Conservation (phyloP, 2,888 invertebrate species). For the Gymnoscelis rufifasciata region DNA sequence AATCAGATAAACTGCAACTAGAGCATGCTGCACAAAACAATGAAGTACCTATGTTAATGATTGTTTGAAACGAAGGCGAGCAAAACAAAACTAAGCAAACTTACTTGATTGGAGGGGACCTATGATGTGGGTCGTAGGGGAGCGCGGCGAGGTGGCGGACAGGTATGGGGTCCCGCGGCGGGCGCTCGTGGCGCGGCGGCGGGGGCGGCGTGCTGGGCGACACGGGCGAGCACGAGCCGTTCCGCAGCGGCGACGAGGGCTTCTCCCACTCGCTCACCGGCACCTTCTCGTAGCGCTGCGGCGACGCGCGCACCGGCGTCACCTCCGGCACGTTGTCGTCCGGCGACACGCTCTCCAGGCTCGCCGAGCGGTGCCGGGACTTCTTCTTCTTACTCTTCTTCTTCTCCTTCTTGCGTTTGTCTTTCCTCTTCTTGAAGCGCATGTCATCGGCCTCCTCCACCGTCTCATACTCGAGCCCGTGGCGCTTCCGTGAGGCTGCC, state of each 20-base stretch:
- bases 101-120: constrained; percentile 55
- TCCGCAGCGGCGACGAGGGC: constrained; percentile 75
- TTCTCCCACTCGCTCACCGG: constrained; percentile 75
- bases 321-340: constrained; percentile 67
- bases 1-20: constrained; percentile 6
- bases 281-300: constrained; percentile 66
- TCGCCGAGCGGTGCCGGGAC: constrained; percentile 83
- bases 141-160: constrained; percentile 46
- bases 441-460: constrained; percentile 72
- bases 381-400: constrained; percentile 86
- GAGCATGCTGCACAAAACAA: neutral
- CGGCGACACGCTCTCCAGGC: constrained; percentile 82
- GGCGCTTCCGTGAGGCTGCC: constrained; percentile 58
- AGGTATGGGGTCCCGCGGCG: constrained; percentile 38
- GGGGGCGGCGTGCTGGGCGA: constrained; percentile 81
- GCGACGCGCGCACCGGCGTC: constrained; percentile 47
- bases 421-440: constrained; percentile 82
- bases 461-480: constrained; percentile 55
- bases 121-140: constrained; percentile 68
- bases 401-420: constrained; percentile 87
- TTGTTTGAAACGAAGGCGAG: neutral
- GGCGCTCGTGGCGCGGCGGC: constrained; percentile 45
- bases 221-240: constrained; percentile 79
- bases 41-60: constrained; percentile 1
- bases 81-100: constrained; percentile 10